phyloP scores from a whole-genome alignment of 1,140 invertebrate genomes.

The Bombyx mori region ASM3026992v2 NC_085129.1:15812001-15812500 shows the following conservation, averaged over 20 bases:
- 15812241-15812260: slow-evolving; percentile 2
- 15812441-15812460: no score
- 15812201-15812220: slow-evolving; percentile 26
- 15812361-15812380: no score
- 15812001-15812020: no score
- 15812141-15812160: slow-evolving; percentile 32
- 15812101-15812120: not conserved
- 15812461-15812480: no score
- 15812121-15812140: slow-evolving; percentile 30
- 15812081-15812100: not conserved
- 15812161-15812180: slow-evolving; percentile 17
- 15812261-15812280: not conserved
- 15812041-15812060: not conserved
- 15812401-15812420: no score
- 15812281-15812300: not conserved
- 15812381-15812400: no score
- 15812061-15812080: not conserved
- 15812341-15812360: not conserved
- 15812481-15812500: no score
- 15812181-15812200: slow-evolving; percentile 17
- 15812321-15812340: not conserved
- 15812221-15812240: slow-evolving; percentile 23
- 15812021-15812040: no score
- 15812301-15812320: not conserved
- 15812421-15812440: no score